Evolutionary conservation across 2,888 invertebrate genomes (phyloP).

Genomic region (Melieria omissa): DNA sequence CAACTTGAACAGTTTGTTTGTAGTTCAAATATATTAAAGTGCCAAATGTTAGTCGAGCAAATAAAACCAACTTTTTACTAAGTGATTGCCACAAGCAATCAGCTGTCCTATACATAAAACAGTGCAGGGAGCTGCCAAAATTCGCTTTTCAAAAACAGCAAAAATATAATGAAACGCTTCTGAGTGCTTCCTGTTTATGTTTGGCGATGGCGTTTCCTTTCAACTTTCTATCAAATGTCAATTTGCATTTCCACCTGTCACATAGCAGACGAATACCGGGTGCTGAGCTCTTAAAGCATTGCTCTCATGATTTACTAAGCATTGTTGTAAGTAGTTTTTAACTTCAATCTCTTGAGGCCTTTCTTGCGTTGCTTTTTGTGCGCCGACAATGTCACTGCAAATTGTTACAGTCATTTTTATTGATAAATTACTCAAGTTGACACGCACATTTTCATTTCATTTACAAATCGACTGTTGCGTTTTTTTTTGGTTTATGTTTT

Average conservation of each 20-base stretch:
- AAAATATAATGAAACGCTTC: background rate
- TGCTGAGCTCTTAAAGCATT: background rate
- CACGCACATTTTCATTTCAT: conserved; percentile 24
- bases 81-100: no score
- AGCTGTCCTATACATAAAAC: no score
- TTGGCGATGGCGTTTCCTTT: conserved; percentile 9
- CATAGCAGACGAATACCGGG: conserved; percentile 3
- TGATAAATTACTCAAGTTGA: conserved; percentile 26
- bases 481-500: conserved; percentile 25
- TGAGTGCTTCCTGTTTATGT: conserved; percentile 10
- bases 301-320: no score
- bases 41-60: no score
- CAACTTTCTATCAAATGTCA: conserved; percentile 11
- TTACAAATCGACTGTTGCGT: background rate
- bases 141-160: no score
- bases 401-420: conserved; percentile 8
- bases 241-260: conserved; percentile 7
- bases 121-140: no score
- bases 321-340: no score
- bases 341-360: no score
- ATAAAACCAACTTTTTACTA: no score
- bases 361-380: background rate
- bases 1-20: no score
- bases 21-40: no score
- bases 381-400: background rate